A percentile compares a stretch with the other conserved stretches of the same genome.
Conservation (phyloP, 2,888 invertebrate species). For the Limnephilus rhombicus region DNA sequence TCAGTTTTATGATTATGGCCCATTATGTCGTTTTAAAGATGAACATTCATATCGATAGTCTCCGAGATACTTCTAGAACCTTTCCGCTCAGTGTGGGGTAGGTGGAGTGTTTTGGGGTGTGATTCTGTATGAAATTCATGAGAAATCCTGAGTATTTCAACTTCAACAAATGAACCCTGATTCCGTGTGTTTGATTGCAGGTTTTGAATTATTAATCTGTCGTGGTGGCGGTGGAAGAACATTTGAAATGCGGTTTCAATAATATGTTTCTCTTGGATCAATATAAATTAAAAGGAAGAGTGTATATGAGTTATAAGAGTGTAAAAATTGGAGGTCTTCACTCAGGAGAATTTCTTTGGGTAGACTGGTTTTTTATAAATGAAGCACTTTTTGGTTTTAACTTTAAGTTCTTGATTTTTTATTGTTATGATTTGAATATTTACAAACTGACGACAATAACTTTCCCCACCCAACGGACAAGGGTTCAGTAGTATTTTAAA, state of each 20-base stretch:
- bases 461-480: too few relatives aligned
- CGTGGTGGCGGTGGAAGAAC: not conserved
- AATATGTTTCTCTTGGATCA: not conserved
- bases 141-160: not conserved
- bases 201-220: conserved; percentile 2
- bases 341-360: too few relatives aligned
- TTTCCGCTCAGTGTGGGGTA: not conserved
- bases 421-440: too few relatives aligned
- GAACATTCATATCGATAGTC: too few relatives aligned
- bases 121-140: not conserved
- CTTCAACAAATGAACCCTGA: conserved; percentile 5
- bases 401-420: too few relatives aligned
- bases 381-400: too few relatives aligned
- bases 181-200: conserved; percentile 32
- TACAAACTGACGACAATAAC: too few relatives aligned
- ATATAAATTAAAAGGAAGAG: not conserved
- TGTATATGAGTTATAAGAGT: not conserved
- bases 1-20: too few relatives aligned
- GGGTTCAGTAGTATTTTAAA: too few relatives aligned
- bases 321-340: too few relatives aligned
- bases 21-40: too few relatives aligned
- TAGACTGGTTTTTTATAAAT: too few relatives aligned
- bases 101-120: not conserved
- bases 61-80: not conserved
- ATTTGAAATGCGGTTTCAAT: not conserved